Conservation (phyloP, 2,888 invertebrate species). For the Stomorhina lunata region DNA sequence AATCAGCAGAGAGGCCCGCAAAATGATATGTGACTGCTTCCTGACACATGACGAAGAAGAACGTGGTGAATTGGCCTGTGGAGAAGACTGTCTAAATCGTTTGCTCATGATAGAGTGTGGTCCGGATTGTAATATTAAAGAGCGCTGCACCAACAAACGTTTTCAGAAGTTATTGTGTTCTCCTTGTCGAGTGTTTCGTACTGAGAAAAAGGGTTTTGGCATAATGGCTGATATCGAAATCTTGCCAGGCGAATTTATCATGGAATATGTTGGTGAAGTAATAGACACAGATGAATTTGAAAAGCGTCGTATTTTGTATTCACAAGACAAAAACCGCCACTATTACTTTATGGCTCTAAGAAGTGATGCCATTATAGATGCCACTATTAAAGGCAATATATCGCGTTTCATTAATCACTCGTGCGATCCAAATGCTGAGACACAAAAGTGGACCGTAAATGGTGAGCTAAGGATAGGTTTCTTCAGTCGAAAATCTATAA, state of each 20-base stretch:
- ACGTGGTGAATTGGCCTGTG: conserved; percentile 92
- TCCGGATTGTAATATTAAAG: conserved; percentile 91
- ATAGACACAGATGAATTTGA: conserved; percentile 94
- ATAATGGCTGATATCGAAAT: conserved; percentile 82
- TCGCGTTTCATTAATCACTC: conserved; percentile 99
- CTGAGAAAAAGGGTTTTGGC: conserved; percentile 97
- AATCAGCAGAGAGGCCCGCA: conserved; percentile 93
- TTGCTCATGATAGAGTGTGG: conserved; percentile 99
- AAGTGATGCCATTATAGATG: conserved; percentile 96
- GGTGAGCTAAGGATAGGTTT: conserved; percentile 97
- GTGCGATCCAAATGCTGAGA: conserved; percentile 99
- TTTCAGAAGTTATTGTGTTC: conserved; percentile 94
- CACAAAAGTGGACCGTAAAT: conserved; percentile 98
- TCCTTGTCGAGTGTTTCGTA: conserved; percentile 91
- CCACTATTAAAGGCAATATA: conserved; percentile 96
- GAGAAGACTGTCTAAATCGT: conserved; percentile 97
- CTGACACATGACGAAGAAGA: conserved; percentile 93
- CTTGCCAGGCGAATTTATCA: conserved; percentile 90
- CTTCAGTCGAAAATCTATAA: conserved; percentile 92
- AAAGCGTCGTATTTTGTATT: conserved; percentile 92
- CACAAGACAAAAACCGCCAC: conserved; percentile 93
- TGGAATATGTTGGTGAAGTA: conserved; percentile 99
- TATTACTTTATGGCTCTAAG: conserved; percentile 99
- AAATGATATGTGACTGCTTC: conserved; percentile 98
- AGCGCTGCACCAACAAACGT: conserved; percentile 95